A percentile compares a stretch with the other conserved stretches of the same genome.
Conservation (phyloP, 2,888 invertebrate species). For the Hirtodrosophila trivittata region DNA sequence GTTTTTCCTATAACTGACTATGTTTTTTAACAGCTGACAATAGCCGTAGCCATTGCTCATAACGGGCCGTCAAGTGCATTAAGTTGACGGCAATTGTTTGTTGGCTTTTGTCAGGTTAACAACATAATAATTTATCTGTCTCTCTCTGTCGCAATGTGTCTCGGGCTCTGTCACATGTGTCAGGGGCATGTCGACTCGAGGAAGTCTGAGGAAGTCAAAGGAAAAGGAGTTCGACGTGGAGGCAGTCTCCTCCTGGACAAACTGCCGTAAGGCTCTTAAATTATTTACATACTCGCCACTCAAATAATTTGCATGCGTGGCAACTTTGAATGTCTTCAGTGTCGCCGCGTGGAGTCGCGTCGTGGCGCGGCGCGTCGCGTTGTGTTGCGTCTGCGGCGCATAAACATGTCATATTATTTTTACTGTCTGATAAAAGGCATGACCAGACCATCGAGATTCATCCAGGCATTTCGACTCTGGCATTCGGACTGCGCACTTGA, state of each 20-base stretch:
- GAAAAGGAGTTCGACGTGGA: background rate
- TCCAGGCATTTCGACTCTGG: constrained; percentile 19
- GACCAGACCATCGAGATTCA: constrained; percentile 32
- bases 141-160: constrained; percentile 16
- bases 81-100: constrained; percentile 50
- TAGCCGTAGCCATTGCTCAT: constrained; percentile 1
- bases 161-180: constrained; percentile 56
- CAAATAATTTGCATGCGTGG: constrained; percentile 71
- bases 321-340: constrained; percentile 62
- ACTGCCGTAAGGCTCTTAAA: constrained; percentile 47
- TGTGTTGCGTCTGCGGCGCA: constrained; percentile 54
- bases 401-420: constrained; percentile 76
- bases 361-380: constrained; percentile 2
- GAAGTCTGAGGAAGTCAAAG: constrained; percentile 9
- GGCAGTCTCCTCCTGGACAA: background rate
- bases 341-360: constrained; percentile 44
- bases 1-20: too few relatives aligned
- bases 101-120: constrained; percentile 61
- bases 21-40: too few relatives aligned
- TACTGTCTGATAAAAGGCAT: constrained; percentile 69
- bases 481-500: constrained; percentile 54
- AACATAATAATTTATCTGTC: constrained; percentile 72
- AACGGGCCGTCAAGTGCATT: constrained; percentile 26
- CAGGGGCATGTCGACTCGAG: constrained; percentile 43
- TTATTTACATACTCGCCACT: constrained; percentile 60